A percentile compares a stretch with the other conserved stretches of the same genome.
These are phyloP conservation scores for Melangyna quadrimaculata DNA, from an alignment of 2,888 invertebrate species.

Conservation along the genomic window DNA sequence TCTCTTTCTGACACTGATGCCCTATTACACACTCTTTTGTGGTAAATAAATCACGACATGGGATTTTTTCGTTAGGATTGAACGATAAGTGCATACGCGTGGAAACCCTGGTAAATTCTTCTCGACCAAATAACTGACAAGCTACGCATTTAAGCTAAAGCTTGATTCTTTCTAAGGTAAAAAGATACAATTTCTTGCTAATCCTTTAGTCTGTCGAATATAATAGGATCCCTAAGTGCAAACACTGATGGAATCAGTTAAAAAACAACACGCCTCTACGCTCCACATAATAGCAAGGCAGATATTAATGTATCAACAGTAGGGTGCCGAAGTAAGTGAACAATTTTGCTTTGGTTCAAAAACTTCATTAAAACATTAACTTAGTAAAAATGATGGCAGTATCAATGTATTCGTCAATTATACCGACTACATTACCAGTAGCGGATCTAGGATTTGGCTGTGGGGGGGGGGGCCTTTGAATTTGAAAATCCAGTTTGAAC, in stretches of 20 bases:
- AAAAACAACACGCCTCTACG: not conserved
- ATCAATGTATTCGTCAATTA: no score
- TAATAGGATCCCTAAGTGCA: constrained; percentile 16
- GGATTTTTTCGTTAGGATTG: not conserved
- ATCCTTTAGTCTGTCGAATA: constrained; percentile 19
- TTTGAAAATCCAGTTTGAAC: no score
- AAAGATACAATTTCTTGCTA: constrained; percentile 21
- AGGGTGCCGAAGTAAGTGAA: constrained; percentile 29
- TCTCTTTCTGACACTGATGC: not conserved
- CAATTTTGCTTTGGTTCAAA: no score
- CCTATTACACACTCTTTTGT: not conserved
- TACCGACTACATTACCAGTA: no score
- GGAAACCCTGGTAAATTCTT: constrained; percentile 6
- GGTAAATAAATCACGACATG: constrained; percentile 43
- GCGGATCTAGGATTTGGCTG: no score
- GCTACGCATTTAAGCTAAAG: constrained; percentile 25
- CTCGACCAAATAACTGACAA: constrained; percentile 35
- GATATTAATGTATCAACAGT: constrained; percentile 8
- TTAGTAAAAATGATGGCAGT: no score
- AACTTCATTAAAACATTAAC: no score
- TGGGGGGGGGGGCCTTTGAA: no score
- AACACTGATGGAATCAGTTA: constrained; percentile 18
- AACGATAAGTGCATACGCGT: not conserved
- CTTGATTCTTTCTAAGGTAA: not conserved
- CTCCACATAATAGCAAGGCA: not conserved